Percentiles rank a stretch among this genome's conserved stretches.
phyloP scores from a whole-genome alignment of 30 jellyfish, hydroid and myxozoan species.

The Aurelia sp. region DNA sequence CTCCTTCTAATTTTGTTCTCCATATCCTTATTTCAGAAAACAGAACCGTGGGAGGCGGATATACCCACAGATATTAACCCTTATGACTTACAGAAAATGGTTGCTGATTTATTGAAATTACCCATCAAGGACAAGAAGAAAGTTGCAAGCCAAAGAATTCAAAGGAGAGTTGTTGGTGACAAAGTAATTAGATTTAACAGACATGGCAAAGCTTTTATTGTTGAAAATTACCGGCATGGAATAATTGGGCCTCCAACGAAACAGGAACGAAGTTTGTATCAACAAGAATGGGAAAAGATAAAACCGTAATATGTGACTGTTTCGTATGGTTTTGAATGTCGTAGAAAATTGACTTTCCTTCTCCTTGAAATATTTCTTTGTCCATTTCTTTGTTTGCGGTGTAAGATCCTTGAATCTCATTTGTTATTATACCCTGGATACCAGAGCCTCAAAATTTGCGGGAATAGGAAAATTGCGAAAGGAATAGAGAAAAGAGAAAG shows the following conservation, averaged over 20 bases:
- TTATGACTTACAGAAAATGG: constrained; percentile 28
- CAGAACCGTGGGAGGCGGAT: constrained; percentile 90
- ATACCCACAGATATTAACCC: constrained; percentile 42
- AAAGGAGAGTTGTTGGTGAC: constrained; percentile 62
- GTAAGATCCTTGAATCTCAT: too few relatives aligned
- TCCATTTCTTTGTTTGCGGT: too few relatives aligned
- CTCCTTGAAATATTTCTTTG: too few relatives aligned
- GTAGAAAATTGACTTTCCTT: too few relatives aligned
- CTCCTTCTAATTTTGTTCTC: not conserved
- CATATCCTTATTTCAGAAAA: constrained; percentile 52
- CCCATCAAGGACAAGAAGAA: not conserved
- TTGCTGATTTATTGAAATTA: constrained; percentile 14
- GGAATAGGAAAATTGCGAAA: too few relatives aligned
- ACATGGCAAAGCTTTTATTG: constrained; percentile 85
- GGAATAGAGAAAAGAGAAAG: too few relatives aligned
- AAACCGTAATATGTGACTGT: constrained; percentile 6
- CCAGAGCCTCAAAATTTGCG: too few relatives aligned
- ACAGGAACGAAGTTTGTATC: constrained; percentile 44
- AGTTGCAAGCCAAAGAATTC: constrained; percentile 8
- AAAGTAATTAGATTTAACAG: constrained; percentile 76
- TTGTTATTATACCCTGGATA: too few relatives aligned
- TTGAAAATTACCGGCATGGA: constrained; percentile 70
- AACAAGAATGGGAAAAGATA: constrained; percentile 72
- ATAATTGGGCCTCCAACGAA: constrained; percentile 72
- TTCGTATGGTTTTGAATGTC: too few relatives aligned